Conservation (phyloP, 2,888 invertebrate species). For the Philereme vetulata region DNA sequence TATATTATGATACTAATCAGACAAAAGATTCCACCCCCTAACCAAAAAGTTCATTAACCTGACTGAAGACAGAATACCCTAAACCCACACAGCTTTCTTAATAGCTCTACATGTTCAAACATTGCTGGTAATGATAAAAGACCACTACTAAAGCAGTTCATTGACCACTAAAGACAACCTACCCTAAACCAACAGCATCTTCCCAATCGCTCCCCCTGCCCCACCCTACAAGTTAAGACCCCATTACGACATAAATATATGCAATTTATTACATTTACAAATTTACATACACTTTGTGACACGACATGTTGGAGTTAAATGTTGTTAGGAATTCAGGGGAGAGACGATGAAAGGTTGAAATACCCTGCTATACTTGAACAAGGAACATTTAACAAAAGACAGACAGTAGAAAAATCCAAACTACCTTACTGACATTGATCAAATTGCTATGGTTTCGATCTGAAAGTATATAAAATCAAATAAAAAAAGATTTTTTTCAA, state of each 20-base stretch:
- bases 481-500: too few relatives aligned
- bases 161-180: constrained; percentile 13
- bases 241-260: constrained; percentile 79
- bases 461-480: too few relatives aligned
- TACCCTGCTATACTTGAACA: constrained; percentile 7
- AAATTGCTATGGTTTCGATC: too few relatives aligned
- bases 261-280: constrained; percentile 82
- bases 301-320: constrained; percentile 70
- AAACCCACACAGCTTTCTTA: constrained; percentile 39
- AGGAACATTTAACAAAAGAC: background rate
- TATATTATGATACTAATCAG: too few relatives aligned
- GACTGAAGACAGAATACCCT: constrained; percentile 23
- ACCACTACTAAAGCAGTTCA: constrained; percentile 17
- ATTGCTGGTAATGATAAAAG: constrained; percentile 6
- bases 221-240: constrained; percentile 68
- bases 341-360: constrained; percentile 32
- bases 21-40: too few relatives aligned
- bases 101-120: constrained; percentile 50
- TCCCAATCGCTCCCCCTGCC: constrained; percentile 53
- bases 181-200: constrained; percentile 43
- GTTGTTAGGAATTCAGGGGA: constrained; percentile 56
- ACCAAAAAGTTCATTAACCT: constrained; percentile 2
- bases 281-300: constrained; percentile 79
- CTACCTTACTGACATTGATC: too few relatives aligned
- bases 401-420: too few relatives aligned